Evolutionary conservation across 2,797 vertebrate genomes (phyloP).

Genomic region (Heterohyrax brucei): DNA sequence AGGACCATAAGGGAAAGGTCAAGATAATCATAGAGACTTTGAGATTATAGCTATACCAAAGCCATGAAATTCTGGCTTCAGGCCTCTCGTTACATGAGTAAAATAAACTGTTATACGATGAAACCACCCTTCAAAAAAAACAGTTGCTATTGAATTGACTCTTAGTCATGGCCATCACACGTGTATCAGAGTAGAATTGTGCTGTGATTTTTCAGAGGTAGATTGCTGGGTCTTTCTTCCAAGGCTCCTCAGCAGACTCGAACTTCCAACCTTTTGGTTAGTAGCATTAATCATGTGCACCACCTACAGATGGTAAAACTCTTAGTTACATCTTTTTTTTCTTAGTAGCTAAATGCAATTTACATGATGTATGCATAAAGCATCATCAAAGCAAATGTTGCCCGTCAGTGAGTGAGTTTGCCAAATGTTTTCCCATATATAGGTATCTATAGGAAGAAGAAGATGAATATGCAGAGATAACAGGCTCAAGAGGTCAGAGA

Average conservation of each 20-base stretch:
- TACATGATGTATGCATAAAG: background rate
- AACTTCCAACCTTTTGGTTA: too few species aligned
- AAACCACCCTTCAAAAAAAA: background rate
- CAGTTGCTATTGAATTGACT: too few species aligned
- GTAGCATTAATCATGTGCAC: too few species aligned
- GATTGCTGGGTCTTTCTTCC: too few species aligned
- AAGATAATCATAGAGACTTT: conserved; percentile 30
- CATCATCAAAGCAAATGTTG: conserved; percentile 7
- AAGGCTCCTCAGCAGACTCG: too few species aligned
- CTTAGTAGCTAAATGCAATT: background rate
- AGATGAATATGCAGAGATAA: background rate
- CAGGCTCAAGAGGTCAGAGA: background rate
- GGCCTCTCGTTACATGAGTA: background rate
- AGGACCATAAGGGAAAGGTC: background rate
- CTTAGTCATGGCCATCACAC: too few species aligned
- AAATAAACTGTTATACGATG: background rate
- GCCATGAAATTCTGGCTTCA: background rate
- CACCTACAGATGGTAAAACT: too few species aligned
- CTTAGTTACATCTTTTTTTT: background rate
- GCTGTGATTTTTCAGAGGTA: too few species aligned
- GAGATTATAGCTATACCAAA: background rate
- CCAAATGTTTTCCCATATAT: background rate
- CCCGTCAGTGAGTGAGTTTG: background rate
- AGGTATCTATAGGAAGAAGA: background rate
- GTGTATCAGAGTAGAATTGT: too few species aligned